Evolutionary conservation across 2,797 vertebrate species (phyloP).

Genomic region (Graptemys geographica): DNA sequence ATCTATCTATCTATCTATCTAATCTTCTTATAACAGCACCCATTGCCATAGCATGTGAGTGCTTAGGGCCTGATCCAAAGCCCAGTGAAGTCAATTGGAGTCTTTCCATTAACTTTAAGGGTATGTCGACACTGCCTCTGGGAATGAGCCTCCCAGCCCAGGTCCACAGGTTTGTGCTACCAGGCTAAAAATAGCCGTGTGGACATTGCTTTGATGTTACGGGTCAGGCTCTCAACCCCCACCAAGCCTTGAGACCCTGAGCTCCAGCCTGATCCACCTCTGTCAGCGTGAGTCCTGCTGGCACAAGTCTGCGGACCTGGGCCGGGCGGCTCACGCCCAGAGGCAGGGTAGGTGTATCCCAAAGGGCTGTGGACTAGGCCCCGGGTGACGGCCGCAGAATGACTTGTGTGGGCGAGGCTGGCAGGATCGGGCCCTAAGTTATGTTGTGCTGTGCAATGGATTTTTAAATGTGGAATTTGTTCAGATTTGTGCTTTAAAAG

Average conservation of each 20-base stretch:
- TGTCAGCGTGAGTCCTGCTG: not conserved
- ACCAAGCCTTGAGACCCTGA: not conserved
- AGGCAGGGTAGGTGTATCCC: accelerated
- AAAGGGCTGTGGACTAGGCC: accelerated
- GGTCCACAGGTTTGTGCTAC: not conserved
- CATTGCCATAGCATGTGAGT: not conserved
- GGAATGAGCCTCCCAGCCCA: not conserved
- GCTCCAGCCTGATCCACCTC: not conserved
- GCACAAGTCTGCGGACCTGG: not conserved
- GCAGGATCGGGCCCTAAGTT: not conserved
- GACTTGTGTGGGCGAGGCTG: accelerated
- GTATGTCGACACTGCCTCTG: not conserved
- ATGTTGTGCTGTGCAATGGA: not conserved
- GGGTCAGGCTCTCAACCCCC: no score
- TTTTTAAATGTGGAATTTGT: slow-evolving; percentile 67
- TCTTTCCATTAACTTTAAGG: accelerated
- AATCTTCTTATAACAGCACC: no score
- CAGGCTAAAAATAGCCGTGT: not conserved
- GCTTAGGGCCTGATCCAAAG: not conserved
- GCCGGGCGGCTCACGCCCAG: not conserved
- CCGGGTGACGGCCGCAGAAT: accelerated
- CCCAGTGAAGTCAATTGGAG: not conserved
- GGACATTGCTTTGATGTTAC: not conserved
- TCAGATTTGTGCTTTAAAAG: slow-evolving; percentile 68
- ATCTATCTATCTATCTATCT: no score